Base-by-base conservation (phyloP, 2,797 vertebrate species). In the Enteromius mattozi region DNA sequence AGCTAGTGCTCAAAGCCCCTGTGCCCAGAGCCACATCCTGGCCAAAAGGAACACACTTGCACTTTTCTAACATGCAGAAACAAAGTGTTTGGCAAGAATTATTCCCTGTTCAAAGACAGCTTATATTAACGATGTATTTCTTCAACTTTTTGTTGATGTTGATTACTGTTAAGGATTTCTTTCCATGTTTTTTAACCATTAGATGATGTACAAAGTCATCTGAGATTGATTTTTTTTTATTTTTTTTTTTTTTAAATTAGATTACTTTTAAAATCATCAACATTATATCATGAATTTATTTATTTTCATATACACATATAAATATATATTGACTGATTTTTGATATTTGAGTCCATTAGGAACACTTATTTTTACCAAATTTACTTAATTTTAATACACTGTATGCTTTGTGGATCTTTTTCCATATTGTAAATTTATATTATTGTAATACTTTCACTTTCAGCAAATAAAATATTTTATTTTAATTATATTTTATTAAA, bases 1-100 rank as follows among this genome's bases (percentile, higher is more conserved):
- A 94, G 93, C 91, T 80, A 92, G 87, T 86, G 91, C 93, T 91
- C 81, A 88, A 89, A 89, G 84, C 89, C 85, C 66, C 78, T 4
- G 90, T 89, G 92, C 94, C 92, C 90, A 92, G 89, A 94, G 94
- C 93, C 92, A 94, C 93, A 94, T 95, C 94, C 94, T 93, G 93
- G 93, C 92, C 91, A 92, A 94, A 95, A 94, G 89, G 87, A 94
- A 92, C 90, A 91, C 89, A 89, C 92, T 93, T 93, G 94, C 94
- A 94, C 90, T 94, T 91, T 94, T 94, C 88, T 92, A 90, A 88
- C 91, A 87, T 74, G 88, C 90, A 92, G 89, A 91, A 92, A 93
- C 89, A 90, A 91, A 86, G 87, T 90, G 90, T 91, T 92, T 89
- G 91, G 90, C 85, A 78, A 86, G 89, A 90, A 92, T 88, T 92